A percentile compares a stretch with the other conserved stretches of the same genome.
These are phyloP conservation scores for Paradoxurus hermaphroditus DNA, from an alignment of 2,113 vertebrate genomes.

Conservation along the genomic window DNA sequence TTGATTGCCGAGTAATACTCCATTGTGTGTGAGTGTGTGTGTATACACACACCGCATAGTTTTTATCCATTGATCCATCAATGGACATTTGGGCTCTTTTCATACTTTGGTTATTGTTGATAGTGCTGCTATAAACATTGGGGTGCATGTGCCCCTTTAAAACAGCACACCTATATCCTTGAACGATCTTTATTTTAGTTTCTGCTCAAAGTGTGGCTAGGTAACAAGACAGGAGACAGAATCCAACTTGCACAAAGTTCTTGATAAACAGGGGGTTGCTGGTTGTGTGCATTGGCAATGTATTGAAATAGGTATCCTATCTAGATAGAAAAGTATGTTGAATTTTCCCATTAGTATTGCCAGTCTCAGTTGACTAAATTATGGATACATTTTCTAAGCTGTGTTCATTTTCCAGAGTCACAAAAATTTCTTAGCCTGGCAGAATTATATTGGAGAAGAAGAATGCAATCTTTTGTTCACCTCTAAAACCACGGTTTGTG, in stretches of 20 bases:
- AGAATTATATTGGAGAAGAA: not conserved
- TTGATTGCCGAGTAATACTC: too few species aligned
- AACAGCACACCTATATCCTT: not conserved
- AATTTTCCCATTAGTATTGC: not conserved
- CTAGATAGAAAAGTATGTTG: not conserved
- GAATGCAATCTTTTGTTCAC: not conserved
- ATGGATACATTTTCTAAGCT: conserved; percentile 12
- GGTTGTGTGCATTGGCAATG: not conserved
- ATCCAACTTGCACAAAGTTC: not conserved
- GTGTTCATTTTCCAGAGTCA: not conserved
- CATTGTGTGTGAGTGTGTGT: too few species aligned
- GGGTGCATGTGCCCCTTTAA: too few species aligned
- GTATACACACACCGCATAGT: too few species aligned
- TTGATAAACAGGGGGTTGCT: not conserved
- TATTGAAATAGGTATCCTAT: not conserved
- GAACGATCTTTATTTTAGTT: conserved; percentile 19
- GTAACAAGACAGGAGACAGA: not conserved
- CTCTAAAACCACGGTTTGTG: not conserved
- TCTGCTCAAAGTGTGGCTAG: not conserved
- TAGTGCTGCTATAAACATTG: too few species aligned
- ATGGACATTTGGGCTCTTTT: too few species aligned
- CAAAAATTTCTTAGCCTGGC: not conserved
- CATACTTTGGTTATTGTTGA: too few species aligned
- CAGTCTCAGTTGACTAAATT: not conserved
- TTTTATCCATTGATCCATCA: too few species aligned